phyloP scores from a whole-genome alignment of 2,888 invertebrate genomes.

The Eilema sororculum region DNA sequence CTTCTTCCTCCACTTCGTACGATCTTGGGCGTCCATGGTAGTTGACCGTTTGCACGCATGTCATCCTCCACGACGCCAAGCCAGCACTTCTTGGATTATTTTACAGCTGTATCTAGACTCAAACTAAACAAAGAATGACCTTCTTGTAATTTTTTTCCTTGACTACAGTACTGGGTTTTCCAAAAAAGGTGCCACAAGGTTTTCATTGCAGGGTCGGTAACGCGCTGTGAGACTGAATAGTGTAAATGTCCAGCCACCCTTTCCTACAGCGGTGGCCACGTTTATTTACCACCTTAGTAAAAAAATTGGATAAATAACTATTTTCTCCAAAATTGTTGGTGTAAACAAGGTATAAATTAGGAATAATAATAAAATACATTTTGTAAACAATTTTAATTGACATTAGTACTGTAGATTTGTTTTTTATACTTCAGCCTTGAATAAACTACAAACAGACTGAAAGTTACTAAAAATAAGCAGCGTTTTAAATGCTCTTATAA shows the following conservation, averaged over 20 bases:
- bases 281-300: not conserved
- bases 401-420: not conserved
- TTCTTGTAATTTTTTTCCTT: not conserved
- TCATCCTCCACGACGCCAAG: too few relatives aligned
- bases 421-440: not conserved
- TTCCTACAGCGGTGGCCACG: not conserved
- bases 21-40: too few relatives aligned
- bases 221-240: too few relatives aligned
- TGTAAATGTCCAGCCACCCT: not conserved
- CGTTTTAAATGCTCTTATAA: not conserved
- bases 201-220: not conserved
- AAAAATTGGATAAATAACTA: not conserved
- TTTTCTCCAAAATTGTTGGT: not conserved
- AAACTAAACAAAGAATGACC: conserved; percentile 1
- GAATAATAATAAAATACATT: too few relatives aligned
- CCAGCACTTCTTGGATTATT: too few relatives aligned
- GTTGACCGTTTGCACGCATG: too few relatives aligned
- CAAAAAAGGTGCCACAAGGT: not conserved
- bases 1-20: too few relatives aligned
- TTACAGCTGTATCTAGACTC: not conserved
- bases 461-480: not conserved
- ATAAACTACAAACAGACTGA: not conserved
- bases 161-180: not conserved
- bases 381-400: not conserved
- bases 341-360: not conserved